These are phyloP conservation scores for Synergus gifuensis DNA, from an alignment of 2,888 invertebrate genomes.

Conservation along the genomic window DNA sequence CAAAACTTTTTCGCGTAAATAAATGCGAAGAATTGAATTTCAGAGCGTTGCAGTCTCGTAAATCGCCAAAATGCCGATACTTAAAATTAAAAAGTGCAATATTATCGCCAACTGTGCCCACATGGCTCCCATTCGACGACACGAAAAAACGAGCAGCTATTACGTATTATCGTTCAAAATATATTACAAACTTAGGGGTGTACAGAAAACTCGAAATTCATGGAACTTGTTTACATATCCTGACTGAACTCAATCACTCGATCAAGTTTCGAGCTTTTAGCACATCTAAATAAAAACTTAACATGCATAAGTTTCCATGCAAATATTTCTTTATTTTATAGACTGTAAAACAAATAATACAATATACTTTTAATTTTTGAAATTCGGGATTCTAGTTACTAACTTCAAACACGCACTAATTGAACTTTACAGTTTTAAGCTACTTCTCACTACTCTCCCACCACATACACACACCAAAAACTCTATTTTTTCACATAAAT, in stretches of 20 bases:
- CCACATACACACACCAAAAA: not conserved
- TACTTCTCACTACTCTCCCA: not conserved
- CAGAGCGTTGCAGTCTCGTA: not conserved
- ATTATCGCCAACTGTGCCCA: not conserved
- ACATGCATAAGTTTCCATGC: not conserved
- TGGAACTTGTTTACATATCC: too few relatives aligned
- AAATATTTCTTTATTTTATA: not conserved
- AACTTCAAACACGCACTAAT: not conserved
- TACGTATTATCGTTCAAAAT: not conserved
- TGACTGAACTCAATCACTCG: not conserved
- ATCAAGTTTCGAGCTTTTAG: not conserved
- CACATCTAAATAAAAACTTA: not conserved
- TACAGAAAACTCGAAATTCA: not conserved
- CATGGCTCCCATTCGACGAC: not conserved
- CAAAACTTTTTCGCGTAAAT: not conserved
- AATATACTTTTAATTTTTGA: not conserved
- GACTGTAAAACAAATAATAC: not conserved
- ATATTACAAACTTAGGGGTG: not conserved
- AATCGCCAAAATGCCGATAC: not conserved
- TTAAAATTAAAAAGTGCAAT: not conserved
- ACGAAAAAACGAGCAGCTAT: not conserved
- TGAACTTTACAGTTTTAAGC: not conserved
- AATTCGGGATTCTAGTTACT: not conserved
- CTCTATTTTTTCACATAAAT: not conserved
- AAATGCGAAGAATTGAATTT: conserved; percentile 3